phyloP scores from a whole-genome alignment of 1,140 invertebrate species.

The Phymorhynchus buccinoides region DNA sequence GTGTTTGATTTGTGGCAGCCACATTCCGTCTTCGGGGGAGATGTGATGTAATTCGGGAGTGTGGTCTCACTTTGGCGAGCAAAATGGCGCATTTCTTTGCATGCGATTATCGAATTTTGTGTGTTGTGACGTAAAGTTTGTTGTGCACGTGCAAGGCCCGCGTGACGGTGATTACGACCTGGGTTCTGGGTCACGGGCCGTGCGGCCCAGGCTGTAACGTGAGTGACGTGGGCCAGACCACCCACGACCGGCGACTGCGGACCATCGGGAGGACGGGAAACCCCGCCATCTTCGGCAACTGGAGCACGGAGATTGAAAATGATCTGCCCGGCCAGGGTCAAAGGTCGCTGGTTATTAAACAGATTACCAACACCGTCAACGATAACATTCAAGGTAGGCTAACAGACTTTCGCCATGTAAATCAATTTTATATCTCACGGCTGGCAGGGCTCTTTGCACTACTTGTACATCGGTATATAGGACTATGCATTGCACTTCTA shows the following conservation, averaged over 20 bases:
- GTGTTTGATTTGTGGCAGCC: no score
- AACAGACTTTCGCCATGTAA: no score
- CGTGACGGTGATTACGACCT: constrained; percentile 11
- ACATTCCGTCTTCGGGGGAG: no score
- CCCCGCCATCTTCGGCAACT: constrained; percentile 24
- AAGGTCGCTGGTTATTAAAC: not conserved
- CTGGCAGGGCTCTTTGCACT: no score
- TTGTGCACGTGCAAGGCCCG: not conserved
- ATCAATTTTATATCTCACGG: no score
- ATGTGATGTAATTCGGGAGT: no score
- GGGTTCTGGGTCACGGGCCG: constrained; percentile 11
- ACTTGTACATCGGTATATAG: no score
- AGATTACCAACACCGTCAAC: not conserved
- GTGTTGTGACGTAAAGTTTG: no score
- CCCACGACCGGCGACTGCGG: not conserved
- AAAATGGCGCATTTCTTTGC: no score
- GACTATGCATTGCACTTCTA: no score
- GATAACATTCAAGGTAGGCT: not conserved
- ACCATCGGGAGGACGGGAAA: not conserved
- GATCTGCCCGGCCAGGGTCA: not conserved
- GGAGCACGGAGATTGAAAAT: not conserved
- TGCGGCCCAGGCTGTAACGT: not conserved
- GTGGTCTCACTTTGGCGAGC: no score
- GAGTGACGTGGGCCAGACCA: not conserved
- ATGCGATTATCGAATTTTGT: no score